phyloP scores from a whole-genome alignment of 2,797 vertebrate species.

The Mormyrus proboscirostris region DNA sequence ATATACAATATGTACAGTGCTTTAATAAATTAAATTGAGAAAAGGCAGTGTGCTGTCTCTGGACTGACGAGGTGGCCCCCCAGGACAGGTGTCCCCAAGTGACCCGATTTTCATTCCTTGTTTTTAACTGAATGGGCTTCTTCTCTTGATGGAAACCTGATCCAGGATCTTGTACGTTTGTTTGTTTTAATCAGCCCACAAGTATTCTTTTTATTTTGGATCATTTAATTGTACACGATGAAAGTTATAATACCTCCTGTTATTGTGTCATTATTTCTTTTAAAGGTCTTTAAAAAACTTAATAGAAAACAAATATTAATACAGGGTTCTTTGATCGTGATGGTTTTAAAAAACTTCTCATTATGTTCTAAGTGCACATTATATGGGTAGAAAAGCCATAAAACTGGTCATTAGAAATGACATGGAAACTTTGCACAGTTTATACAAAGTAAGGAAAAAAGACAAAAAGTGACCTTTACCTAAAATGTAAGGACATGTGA shows the following conservation, averaged over 20 bases:
- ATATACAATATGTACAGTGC: not conserved
- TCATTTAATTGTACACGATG: not conserved
- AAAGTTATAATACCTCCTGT: not conserved
- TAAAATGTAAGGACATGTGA: not conserved
- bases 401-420: not conserved
- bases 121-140: not conserved
- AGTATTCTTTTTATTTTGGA: not conserved
- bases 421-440: not conserved
- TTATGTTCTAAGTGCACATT: not conserved
- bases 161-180: not conserved
- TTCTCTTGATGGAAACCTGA: not conserved
- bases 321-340: not conserved
- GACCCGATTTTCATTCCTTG: not conserved
- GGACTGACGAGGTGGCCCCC: not conserved
- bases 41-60: not conserved
- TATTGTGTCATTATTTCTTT: not conserved
- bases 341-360: not conserved
- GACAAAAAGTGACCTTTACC: conserved; percentile 5
- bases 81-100: not conserved
- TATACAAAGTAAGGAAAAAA: not conserved
- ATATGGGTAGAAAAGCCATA: not conserved
- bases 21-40: not conserved
- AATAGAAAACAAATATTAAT: conserved; percentile 6
- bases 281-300: not conserved
- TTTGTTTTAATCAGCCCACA: not conserved